A percentile compares a stretch with the other conserved stretches of the same genome.
phyloP scores from a whole-genome alignment of 2,113 vertebrate species.

The Rhagologus leucostigma region DNA sequence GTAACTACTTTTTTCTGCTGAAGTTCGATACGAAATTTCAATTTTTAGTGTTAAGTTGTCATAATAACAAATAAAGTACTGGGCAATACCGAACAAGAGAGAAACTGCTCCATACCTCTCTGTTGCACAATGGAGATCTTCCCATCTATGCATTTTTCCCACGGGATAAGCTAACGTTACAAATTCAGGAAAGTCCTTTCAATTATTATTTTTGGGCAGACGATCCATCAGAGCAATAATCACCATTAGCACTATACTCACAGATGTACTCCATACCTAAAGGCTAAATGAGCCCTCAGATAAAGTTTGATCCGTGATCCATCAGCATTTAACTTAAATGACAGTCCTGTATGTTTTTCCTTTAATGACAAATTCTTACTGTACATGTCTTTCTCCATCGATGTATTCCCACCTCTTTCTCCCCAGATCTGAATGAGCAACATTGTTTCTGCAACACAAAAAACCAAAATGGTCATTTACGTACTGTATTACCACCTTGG shows the following conservation, averaged over 20 bases:
- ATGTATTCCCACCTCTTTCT: not conserved
- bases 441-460: not conserved
- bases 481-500: not conserved
- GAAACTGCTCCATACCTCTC: not conserved
- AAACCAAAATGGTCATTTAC: not conserved
- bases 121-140: not conserved
- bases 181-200: conserved; percentile 5
- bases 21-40: not conserved
- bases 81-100: not conserved
- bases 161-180: not conserved
- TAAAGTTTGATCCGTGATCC: not conserved
- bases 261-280: not conserved
- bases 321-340: not conserved
- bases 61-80: not conserved
- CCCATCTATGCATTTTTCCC: not conserved
- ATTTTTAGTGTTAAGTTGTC: not conserved
- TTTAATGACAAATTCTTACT: not conserved
- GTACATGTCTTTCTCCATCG: rapidly evolving
- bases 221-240: conserved; percentile 2
- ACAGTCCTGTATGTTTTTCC: not conserved
- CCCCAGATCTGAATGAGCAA: not conserved
- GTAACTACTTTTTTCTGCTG: not conserved
- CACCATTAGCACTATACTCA: not conserved
- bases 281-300: not conserved
- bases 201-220: conserved; percentile 29